Percentiles rank a stretch among this genome's conserved stretches.
These are phyloP conservation scores for Brachionus asplanchnoidis DNA, from an alignment of 1,140 invertebrate genomes.

Conservation along the genomic window DNA sequence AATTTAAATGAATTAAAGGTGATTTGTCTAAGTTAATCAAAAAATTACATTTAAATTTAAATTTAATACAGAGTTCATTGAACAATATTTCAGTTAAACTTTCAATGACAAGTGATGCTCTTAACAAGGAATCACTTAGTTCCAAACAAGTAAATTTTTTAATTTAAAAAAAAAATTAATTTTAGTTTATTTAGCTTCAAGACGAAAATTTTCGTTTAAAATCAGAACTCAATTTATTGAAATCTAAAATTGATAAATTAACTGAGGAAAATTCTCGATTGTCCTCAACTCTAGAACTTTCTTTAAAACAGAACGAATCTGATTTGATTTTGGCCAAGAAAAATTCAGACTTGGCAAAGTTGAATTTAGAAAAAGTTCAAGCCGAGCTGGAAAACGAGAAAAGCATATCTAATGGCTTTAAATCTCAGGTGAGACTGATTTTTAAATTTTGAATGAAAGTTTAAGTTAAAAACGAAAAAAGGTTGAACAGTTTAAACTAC, in stretches of 20 bases:
- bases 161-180: neutral
- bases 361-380: constrained; percentile 15
- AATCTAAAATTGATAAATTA: neutral
- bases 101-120: constrained; percentile 16
- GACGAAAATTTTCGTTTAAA: neutral
- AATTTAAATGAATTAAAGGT: constrained; percentile 21
- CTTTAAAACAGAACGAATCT: constrained; percentile 20
- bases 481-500: constrained; percentile 24
- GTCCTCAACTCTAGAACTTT: neutral
- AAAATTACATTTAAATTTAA: neutral
- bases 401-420: neutral
- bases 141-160: neutral
- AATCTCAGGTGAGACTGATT: neutral
- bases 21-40: neutral
- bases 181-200: neutral
- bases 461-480: neutral
- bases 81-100: constrained; percentile 7
- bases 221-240: neutral
- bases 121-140: neutral
- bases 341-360: neutral
- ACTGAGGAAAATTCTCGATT: neutral
- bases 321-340: constrained; percentile 36
- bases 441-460: neutral
- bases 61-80: neutral
- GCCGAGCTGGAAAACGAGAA: constrained; percentile 26